Conservation (phyloP, 2,888 invertebrate genomes). For the Diogma glabrata region DNA sequence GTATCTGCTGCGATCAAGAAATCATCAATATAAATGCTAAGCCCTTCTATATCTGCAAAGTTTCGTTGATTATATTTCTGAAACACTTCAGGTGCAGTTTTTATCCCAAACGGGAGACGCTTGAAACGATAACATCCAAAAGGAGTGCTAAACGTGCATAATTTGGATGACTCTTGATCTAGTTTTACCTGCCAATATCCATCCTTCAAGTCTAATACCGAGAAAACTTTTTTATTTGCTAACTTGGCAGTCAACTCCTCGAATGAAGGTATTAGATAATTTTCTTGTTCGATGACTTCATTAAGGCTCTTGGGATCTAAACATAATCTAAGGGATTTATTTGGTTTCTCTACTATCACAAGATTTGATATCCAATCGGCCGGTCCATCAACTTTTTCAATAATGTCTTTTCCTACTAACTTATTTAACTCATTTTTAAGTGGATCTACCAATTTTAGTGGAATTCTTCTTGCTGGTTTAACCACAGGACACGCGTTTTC, state of each 20-base stretch:
- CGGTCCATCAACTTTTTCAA: conserved; percentile 10
- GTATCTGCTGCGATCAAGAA: neutral
- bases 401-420: neutral
- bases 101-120: neutral
- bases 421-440: conserved; percentile 4
- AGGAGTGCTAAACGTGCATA: too few relatives aligned
- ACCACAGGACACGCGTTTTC: neutral
- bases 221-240: too few relatives aligned
- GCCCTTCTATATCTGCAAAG: neutral
- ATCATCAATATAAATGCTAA: too few relatives aligned
- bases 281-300: too few relatives aligned
- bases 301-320: conserved; percentile 1
- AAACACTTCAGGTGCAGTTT: neutral
- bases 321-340: too few relatives aligned
- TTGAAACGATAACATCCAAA: conserved; percentile 15
- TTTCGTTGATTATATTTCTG: neutral
- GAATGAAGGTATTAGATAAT: conserved; percentile 16
- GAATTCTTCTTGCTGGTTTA: conserved; percentile 10
- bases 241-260: conserved; percentile 14
- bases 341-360: too few relatives aligned
- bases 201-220: conserved; percentile 16
- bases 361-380: too few relatives aligned
- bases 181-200: conserved; percentile 17
- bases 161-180: too few relatives aligned
- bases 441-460: neutral